phyloP scores from a whole-genome alignment of 2,888 invertebrate genomes.

The Spicauda simplicius region DNA sequence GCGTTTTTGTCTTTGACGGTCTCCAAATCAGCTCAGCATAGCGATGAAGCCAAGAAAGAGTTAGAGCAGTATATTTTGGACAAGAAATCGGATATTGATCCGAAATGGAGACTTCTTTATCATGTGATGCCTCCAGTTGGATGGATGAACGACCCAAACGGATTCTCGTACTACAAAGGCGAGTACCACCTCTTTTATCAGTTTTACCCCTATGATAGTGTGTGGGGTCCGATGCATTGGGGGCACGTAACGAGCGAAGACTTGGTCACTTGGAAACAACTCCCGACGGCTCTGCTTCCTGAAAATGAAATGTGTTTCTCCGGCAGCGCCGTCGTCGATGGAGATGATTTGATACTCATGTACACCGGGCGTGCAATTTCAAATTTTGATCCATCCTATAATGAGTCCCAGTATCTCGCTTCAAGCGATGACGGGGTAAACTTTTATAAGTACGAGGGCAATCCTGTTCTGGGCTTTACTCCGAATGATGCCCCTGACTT shows the following conservation, averaged over 20 bases:
- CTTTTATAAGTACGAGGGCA: slow-evolving; percentile 70
- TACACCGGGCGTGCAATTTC: slow-evolving; percentile 64
- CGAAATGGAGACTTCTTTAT: slow-evolving; percentile 66
- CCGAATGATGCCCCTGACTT: slow-evolving; percentile 74
- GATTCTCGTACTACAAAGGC: slow-evolving; percentile 78
- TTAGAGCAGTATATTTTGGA: slow-evolving; percentile 66
- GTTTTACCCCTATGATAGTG: slow-evolving; percentile 75
- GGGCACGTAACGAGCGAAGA: slow-evolving; percentile 78
- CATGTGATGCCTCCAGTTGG: slow-evolving; percentile 75
- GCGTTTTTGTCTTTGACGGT: slow-evolving; percentile 48
- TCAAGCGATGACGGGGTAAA: slow-evolving; percentile 69
- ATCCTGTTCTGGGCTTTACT: slow-evolving; percentile 66
- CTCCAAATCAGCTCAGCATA: slow-evolving; percentile 47
- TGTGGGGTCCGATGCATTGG: slow-evolving; percentile 83
- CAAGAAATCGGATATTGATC: slow-evolving; percentile 63
- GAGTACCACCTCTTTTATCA: slow-evolving; percentile 83
- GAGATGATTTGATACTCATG: slow-evolving; percentile 64
- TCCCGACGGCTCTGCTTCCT: slow-evolving; percentile 78
- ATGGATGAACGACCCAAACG: slow-evolving; percentile 86
- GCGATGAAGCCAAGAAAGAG: slow-evolving; percentile 48
- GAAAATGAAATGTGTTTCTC: slow-evolving; percentile 76
- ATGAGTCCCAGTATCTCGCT: slow-evolving; percentile 72
- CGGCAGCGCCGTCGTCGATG: slow-evolving; percentile 72
- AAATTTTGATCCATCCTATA: slow-evolving; percentile 59
- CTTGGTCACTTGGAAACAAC: slow-evolving; percentile 76